Evolutionary conservation across 2,888 invertebrate species (phyloP), one percentile per base, ranked within the genome.

Genomic region (Ochropacha duplaris): DNA sequence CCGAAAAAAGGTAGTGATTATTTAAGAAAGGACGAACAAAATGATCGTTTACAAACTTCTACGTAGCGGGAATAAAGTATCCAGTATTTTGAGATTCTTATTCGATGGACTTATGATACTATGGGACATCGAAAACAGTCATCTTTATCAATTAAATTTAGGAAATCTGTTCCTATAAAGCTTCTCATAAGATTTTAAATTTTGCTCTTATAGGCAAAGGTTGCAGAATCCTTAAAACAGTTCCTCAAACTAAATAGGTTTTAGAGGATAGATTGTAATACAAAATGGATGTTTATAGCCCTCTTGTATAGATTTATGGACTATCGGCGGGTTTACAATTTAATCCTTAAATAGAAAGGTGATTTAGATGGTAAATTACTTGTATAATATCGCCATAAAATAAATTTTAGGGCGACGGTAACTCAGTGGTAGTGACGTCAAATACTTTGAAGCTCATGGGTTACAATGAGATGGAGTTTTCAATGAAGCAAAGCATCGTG

Each of bases 261-360:
- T 54, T 36, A 28, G 61, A 57, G 66, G 65, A 60, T 57, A 69
- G 68, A 62, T 65, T 62, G 63, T 69, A 65, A 64, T 63, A 64
- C 58, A 63, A 55, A 59, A 69, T 60, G 54, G 54, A 65, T 66
- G 71, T 69, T 71, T 72, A 71, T 72, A 58, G 71, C 55, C 71
- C 60, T 69, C 57, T 57, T 50, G 55, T 51, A 55, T 60, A 66
- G 70, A 70, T 72, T 70, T 72, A 72, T 65, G 55, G 61, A 36
- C 54, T 31, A 60, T 61, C 54, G 60, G 57, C 19, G 31, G 31
- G 12, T 49, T 52, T 59, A 63, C 64, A 57, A 68, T 64, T 65
- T 68, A 50, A 55, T 62, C 28, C 28, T 28, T 31, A 31, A 39
- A 39, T 39, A 39, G 34, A 8, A 28, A 28, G 31, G 28, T 19